Conservation (phyloP, 2,113 vertebrate species). For the Tympanuchus pallidicinctus region DNA sequence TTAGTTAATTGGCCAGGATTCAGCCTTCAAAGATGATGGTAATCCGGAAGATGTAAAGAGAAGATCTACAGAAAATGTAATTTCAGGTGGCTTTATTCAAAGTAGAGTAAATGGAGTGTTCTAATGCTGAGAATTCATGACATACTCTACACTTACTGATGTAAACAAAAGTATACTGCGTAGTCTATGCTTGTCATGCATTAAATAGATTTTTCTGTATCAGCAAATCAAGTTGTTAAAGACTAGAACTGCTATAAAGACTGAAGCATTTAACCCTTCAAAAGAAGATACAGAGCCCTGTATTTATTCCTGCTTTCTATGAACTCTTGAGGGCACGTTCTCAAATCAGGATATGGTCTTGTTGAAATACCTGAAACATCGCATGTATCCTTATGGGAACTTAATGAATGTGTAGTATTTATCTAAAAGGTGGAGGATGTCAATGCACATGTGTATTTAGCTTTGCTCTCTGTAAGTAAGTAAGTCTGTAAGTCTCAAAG, state of each 20-base stretch:
- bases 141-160: not conserved
- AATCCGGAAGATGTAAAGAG: slow-evolving; percentile 77
- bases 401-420: not conserved
- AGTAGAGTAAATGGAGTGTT: not conserved
- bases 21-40: slow-evolving; percentile 80
- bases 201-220: not conserved
- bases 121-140: not conserved
- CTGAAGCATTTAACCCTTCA: not conserved
- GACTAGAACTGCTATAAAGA: not conserved
- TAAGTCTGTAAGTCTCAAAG: not conserved
- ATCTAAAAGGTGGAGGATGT: not conserved
- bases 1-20: slow-evolving; percentile 72
- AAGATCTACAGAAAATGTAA: slow-evolving; percentile 65
- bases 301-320: not conserved
- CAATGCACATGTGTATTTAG: not conserved
- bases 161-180: not conserved
- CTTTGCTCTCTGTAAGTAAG: not conserved
- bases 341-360: not conserved
- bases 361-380: not conserved
- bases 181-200: not conserved
- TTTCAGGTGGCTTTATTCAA: not conserved
- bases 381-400: not conserved
- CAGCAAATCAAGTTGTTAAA: not conserved
- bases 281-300: not conserved
- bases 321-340: not conserved